Evolutionary conservation across 1,140 invertebrate species (phyloP), one percentile per base, ranked within the genome.

Genomic region (Drosophila triauraria): DNA sequence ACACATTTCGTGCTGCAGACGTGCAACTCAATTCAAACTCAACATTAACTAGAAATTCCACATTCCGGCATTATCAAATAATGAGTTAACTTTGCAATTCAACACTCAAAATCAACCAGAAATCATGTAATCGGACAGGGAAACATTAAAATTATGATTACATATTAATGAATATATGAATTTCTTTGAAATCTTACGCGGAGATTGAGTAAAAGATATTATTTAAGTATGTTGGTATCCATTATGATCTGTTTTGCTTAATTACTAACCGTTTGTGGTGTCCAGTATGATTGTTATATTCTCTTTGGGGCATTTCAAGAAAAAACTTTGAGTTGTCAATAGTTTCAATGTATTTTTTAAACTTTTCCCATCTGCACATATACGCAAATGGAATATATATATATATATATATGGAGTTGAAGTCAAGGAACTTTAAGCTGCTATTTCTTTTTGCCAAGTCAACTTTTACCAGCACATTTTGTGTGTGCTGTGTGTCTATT

Each of bases 341-440:
- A 35, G 6, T 35, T 53, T 20, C 8, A 20, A 54, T 23, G 7
- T 15, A 38, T 54, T 38, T 54, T 23, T 23, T 12, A 20, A 32
- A 6, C 6, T 44, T 23, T 20, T n/a, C 13, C 7, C 40, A 3
- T 44, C 17, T 56, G 15, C 15, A 25, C 23, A 35, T 20, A 61
- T 17, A 32, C n/a, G 3, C 13, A 71, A 60, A 59, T 70, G 47
- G 23, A 38, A 38, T 42, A 50, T 43, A 12, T 63, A 27, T 54
- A 40, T 68, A 38, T 42, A 50, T 43, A 12, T 63, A 27, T 54
- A 40, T 68, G 60, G 51, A 56, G 42, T 62, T 44, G n/a, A 78
- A 88, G 83, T 87, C 83, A 87, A 87, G 78, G 77, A 87, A 87
- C 84, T 87, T 87, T 74, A 83, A 83, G 83, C 80, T 70, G 84